These are phyloP conservation scores for Leucozona laternaria DNA, from an alignment of 2,888 invertebrate species.

Conservation along the genomic window DNA sequence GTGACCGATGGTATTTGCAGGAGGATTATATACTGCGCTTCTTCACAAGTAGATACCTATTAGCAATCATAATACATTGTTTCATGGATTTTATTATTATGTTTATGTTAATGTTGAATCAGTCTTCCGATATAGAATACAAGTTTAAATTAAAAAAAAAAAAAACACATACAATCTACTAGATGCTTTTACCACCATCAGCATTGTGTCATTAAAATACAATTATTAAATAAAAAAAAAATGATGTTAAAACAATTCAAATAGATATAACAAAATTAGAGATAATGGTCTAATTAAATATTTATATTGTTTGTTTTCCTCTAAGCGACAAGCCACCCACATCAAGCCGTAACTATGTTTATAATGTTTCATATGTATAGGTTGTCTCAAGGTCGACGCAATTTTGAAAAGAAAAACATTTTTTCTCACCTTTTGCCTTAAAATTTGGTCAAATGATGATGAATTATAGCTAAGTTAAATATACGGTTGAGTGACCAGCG, in stretches of 20 bases:
- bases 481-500: constrained; percentile 7
- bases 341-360: not conserved
- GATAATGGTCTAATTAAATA: constrained; percentile 37
- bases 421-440: constrained; percentile 6
- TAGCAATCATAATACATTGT: not conserved
- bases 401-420: not conserved
- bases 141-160: not conserved
- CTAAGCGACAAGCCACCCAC: constrained; percentile 29
- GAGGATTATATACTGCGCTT: constrained; percentile 15
- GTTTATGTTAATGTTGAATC: not conserved
- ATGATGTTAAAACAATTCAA: constrained; percentile 1
- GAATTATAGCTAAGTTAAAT: not conserved
- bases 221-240: constrained; percentile 10
- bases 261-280: constrained; percentile 7
- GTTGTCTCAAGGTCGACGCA: constrained; percentile 16
- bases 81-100: constrained; percentile 8
- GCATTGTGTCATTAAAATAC: constrained; percentile 28
- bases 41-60: not conserved
- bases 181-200: not conserved
- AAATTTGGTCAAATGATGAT: constrained; percentile 12
- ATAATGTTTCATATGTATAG: not conserved
- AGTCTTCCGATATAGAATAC: not conserved
- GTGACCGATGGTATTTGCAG: constrained; percentile 35
- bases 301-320: constrained; percentile 14
- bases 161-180: not conserved